Evolutionary conservation across 2,888 invertebrate genomes (phyloP), one percentile per base, ranked within the genome.

Genomic region (Apamea epomidion): DNA sequence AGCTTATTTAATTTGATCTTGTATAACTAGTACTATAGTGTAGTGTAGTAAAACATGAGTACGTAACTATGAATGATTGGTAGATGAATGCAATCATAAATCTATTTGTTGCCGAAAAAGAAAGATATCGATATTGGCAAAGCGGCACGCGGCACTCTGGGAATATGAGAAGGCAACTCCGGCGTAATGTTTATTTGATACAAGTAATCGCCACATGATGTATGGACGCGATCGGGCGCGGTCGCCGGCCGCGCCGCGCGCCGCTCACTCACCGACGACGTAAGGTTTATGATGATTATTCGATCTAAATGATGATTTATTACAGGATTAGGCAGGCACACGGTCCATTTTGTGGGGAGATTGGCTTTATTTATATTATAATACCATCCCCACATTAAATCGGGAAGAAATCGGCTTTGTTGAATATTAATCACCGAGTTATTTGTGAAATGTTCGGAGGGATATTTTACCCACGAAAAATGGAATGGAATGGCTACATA

Each of bases 251-350:
- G 72, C 67, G 74, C 83, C 58, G 58, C 89, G 88, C 89, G 80
- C 86, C 91, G 89, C 89, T 92, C 92, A 90, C 90, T 91, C 90
- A 90, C 91, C 91, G 85, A 80, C 86, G 88, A 89, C 90, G 92
- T 91, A 92, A 92, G 95, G 94, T 95, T 95, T 96, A 96, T 95
- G 95, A 95, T 96, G 95, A 97, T 96, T 96, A 96, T 96, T 95
- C 94, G 92, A 94, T 95, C 94, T 94, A 95, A 97, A 96, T 95
- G 94, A 96, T 97, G 97, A 97, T 97, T 96, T 97, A 97, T 97
- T 95, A 94, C 92, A 80, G 96, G 96, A 96, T 97, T 96, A 96
- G 94, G 92, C 92, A 92, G 94, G 92, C 96, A 94, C 95, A 93
- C 94, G 95, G 94, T 94, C 94, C 94, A 93, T 94, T 94, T 94